phyloP scores from a whole-genome alignment of 2,113 vertebrate genomes.

The Saccopteryx bilineata region DNA sequence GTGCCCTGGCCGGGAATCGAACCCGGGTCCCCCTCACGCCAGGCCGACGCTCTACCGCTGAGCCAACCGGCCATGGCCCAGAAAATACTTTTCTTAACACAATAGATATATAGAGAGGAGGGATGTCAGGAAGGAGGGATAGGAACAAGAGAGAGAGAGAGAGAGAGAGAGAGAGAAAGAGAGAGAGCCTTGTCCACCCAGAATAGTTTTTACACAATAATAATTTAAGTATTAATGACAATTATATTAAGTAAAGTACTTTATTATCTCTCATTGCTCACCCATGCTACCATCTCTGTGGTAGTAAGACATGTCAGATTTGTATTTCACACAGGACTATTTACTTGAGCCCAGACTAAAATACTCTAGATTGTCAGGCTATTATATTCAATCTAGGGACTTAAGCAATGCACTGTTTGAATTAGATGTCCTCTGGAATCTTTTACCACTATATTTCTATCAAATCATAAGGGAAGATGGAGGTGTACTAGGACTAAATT shows the following conservation, averaged over 20 bases:
- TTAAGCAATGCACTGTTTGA: constrained; percentile 8
- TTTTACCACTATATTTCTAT: not conserved
- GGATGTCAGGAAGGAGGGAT: not conserved
- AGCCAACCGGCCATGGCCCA: no score
- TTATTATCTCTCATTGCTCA: not conserved
- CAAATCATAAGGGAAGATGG: not conserved
- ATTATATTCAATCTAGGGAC: not conserved
- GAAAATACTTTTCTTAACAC: not conserved
- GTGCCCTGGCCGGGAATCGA: no score
- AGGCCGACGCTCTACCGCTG: no score
- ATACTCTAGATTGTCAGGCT: constrained; percentile 23
- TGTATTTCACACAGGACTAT: not conserved
- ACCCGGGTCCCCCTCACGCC: no score
- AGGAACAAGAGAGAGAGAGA: not conserved
- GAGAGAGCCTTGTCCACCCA: not conserved
- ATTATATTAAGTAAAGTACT: not conserved
- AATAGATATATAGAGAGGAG: not conserved
- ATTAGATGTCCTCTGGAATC: not conserved
- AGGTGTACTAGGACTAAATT: not conserved
- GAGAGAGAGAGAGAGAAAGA: not conserved
- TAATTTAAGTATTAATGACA: constrained; percentile 44
- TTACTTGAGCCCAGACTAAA: not conserved
- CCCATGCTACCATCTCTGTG: not conserved
- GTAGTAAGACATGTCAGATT: constrained; percentile 42
- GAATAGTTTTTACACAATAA: constrained; percentile 36